phyloP scores from a whole-genome alignment of 2,888 invertebrate species.

The Andricus curvator region DNA sequence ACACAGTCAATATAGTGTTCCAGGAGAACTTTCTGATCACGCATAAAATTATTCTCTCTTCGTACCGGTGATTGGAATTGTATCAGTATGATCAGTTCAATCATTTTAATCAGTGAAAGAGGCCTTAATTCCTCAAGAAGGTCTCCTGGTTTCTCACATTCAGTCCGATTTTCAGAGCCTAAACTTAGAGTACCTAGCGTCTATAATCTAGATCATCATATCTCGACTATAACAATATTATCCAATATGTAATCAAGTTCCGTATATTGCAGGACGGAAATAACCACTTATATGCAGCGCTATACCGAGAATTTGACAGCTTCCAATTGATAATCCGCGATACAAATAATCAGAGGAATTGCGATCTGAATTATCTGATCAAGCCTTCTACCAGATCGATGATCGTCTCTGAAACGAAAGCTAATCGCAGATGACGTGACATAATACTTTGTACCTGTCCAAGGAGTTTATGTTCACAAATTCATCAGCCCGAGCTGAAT shows the following conservation, averaged over 20 bases:
- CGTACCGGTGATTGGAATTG: neutral
- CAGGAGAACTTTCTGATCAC: conserved; percentile 14
- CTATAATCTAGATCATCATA: neutral
- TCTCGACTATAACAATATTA: neutral
- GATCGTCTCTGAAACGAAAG: neutral
- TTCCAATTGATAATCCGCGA: neutral
- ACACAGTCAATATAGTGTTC: conserved; percentile 13
- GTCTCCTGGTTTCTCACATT: neutral
- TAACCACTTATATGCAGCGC: neutral
- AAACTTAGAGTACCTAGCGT: too few relatives aligned
- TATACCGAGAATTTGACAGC: neutral
- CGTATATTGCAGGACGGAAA: neutral
- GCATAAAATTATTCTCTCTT: conserved; percentile 15
- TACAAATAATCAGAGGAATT: neutral
- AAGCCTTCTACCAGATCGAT: neutral
- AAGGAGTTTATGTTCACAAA: neutral
- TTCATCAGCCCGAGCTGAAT: neutral
- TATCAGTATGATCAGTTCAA: conserved; percentile 10
- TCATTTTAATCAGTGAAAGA: conserved; percentile 4
- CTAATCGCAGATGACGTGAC: neutral
- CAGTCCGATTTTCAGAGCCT: neutral
- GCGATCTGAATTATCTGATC: neutral
- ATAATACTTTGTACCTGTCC: conserved; percentile 3
- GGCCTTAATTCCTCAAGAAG: neutral
- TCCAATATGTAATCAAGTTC: neutral